Conservation (phyloP, 2,888 invertebrate genomes). For the Laspeyria flexula region DNA sequence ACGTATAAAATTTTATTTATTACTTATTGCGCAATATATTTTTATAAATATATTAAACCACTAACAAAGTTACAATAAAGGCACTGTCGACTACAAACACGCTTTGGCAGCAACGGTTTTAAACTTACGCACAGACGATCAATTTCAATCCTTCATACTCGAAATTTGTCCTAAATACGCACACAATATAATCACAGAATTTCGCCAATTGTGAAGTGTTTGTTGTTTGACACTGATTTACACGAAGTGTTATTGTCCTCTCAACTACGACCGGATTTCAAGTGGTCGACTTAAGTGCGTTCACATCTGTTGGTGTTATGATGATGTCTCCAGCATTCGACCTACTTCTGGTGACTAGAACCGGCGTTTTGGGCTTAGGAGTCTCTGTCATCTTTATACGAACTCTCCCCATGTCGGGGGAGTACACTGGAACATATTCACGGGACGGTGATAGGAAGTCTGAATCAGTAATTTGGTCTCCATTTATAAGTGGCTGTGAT, state of each 20-base stretch:
- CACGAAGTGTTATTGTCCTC: constrained; percentile 68
- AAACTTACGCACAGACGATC: constrained; percentile 65
- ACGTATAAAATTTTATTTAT: constrained; percentile 81
- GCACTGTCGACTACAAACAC: constrained; percentile 87
- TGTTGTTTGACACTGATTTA: constrained; percentile 77
- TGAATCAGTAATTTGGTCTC: constrained; percentile 70
- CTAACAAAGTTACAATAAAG: constrained; percentile 78
- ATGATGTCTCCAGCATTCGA: constrained; percentile 92
- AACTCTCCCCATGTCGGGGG: constrained; percentile 91
- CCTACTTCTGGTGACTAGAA: constrained; percentile 91
- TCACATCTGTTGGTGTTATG: constrained; percentile 86
- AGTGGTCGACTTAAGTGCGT: constrained; percentile 74
- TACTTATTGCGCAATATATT: constrained; percentile 79
- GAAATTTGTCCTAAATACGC: constrained; percentile 61
- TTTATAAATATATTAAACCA: constrained; percentile 79
- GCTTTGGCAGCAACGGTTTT: constrained; percentile 85
- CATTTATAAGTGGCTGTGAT: constrained; percentile 82
- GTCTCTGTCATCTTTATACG: constrained; percentile 92
- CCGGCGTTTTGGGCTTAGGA: constrained; percentile 93
- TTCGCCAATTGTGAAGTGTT: constrained; percentile 83
- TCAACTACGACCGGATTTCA: constrained; percentile 63
- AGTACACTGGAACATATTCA: constrained; percentile 84
- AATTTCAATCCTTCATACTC: constrained; percentile 61
- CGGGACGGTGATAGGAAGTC: constrained; percentile 78
- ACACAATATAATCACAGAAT: constrained; percentile 80